Conservation (phyloP, 2,797 vertebrate species). For the Botia kubotai region DNA sequence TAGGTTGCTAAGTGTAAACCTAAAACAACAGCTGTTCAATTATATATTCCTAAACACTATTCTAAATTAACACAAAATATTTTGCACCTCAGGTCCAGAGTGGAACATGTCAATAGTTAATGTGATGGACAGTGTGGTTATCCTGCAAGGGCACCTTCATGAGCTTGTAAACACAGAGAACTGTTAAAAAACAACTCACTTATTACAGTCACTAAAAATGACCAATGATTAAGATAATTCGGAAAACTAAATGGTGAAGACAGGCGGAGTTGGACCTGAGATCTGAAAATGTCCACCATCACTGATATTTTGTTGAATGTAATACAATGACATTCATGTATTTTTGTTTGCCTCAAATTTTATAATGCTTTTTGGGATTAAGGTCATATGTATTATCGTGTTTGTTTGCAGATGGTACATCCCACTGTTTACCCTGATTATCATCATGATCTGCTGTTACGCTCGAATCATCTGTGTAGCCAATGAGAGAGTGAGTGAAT, state of each 20-base stretch:
- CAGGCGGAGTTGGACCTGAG: not conserved
- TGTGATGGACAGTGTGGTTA: too few relatives aligned
- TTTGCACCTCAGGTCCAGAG: too few relatives aligned
- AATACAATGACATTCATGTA: not conserved
- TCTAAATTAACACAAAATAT: too few relatives aligned
- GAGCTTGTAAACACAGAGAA: too few relatives aligned
- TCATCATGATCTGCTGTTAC: constrained; percentile 85
- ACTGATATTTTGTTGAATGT: too few relatives aligned
- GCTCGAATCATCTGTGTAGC: constrained; percentile 84
- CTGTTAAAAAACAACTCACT: too few relatives aligned
- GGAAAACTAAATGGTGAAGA: not conserved
- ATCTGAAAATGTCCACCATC: not conserved
- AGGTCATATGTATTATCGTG: not conserved
- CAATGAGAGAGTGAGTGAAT: constrained; percentile 76
- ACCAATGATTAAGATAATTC: not conserved
- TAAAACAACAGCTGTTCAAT: too few relatives aligned
- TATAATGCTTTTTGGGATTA: not conserved
- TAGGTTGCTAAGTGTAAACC: too few relatives aligned
- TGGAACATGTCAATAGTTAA: too few relatives aligned
- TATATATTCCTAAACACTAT: too few relatives aligned
- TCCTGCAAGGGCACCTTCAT: too few relatives aligned
- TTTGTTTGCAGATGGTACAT: constrained; percentile 77
- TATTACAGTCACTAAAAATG: not conserved
- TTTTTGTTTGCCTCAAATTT: not conserved
- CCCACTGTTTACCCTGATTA: constrained; percentile 85